Base-by-base conservation (phyloP, 2,888 invertebrate species). In the Acleris holmiana region DNA sequence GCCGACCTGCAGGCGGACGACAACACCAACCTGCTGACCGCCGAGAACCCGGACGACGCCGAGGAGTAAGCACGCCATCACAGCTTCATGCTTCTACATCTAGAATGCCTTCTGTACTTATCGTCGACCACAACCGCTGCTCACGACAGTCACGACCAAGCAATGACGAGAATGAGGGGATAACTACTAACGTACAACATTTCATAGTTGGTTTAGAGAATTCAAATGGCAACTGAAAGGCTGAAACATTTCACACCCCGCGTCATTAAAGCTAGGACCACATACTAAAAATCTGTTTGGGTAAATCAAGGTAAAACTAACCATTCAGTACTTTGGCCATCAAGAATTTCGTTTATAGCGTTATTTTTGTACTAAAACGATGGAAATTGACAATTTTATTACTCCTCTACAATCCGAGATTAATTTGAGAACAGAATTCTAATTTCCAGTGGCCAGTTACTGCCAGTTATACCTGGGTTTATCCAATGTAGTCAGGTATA, bases 11-110 rank as follows among this genome's bases (percentile, higher is more conserved):
- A 91, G 68, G 86, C 83, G 29, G 93, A 93, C 59, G 93, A 92
- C 78, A 92, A 92, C 79, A 91, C 93, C 55, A 91, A 91, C 73
- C 76, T 93, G 68, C 76, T 93, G 74, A 88, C 91, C 41, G 91
- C 91, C 2, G 93, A 93, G 71, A 91, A 90, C 74, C 84, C 86
- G 10, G 93, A 93, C 63, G 93, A 93, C 50, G 82, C 76, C 21
- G 91, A 91, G 71, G 91, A 91, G 82, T 89, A 81, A 88, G 71
- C 70, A 46, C 23, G n/a, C 61, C 66, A 63, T 67, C 61, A 25
- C 61, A 71, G 80, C 83, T 82, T 82, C 67, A 70, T 77, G 86
- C 84, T 85, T 84, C 70, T 79, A 72, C 74, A 72, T 73, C 73
- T 68, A 40, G 75, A 79, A 82, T 78, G 83, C 79, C 83, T 82